Evolutionary conservation across 2,888 invertebrate genomes (phyloP).

Genomic region (Sinopyrophorus schimmeli): DNA sequence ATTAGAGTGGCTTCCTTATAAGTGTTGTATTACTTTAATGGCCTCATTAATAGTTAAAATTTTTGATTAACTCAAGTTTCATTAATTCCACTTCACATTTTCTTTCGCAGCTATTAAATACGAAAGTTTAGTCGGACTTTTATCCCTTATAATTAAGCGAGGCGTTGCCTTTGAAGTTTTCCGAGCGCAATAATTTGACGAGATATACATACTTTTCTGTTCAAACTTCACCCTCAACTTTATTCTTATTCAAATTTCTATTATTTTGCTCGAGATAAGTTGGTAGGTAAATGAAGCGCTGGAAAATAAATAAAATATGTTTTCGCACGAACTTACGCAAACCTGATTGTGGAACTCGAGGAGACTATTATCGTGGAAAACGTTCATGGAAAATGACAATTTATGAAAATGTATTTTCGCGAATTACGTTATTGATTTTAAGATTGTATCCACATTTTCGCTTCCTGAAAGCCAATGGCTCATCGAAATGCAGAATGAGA

Average conservation of each 20-base stretch:
- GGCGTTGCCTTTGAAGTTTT: slow-evolving; percentile 6
- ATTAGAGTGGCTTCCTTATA: no score
- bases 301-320: no score
- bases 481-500: background rate
- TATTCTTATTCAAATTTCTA: background rate
- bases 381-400: slow-evolving; percentile 2
- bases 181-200: slow-evolving; percentile 3
- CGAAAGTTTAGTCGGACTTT: slow-evolving; percentile 1
- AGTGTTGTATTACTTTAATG: no score
- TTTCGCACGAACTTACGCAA: no score
- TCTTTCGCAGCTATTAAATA: no score
- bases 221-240: background rate
- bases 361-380: no score
- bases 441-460: background rate
- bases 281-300: background rate
- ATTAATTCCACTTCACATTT: no score
- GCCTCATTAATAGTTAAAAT: no score
- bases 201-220: slow-evolving; percentile 6
- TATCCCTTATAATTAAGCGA: slow-evolving; percentile 4
- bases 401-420: slow-evolving; percentile 1
- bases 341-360: no score
- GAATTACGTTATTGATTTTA: slow-evolving; percentile 13
- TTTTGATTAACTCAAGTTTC: no score
- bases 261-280: background rate
- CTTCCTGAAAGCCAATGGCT: background rate